Base-by-base conservation (phyloP, 1,140 invertebrate genomes). In the Drosophila burlai region DNA sequence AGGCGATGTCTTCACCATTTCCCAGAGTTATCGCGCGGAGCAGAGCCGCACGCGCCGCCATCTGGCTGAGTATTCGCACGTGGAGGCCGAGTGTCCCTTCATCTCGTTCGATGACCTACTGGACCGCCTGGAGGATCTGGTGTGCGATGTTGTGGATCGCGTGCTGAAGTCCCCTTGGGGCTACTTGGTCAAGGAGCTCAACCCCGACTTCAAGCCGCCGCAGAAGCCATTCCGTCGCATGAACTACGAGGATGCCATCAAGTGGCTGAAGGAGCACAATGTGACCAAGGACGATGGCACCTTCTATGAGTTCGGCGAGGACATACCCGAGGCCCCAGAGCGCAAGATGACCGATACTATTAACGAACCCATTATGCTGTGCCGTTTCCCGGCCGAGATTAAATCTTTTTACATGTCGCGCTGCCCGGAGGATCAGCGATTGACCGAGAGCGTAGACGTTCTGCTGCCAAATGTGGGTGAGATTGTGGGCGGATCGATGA, bases 401-500 rank as follows among this genome's bases (percentile, higher is more conserved):
- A 99, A 99, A 93, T 97, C 99, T 0, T 99, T 99, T 93, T 99
- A 99, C 94, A 99, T 99, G 99, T 95, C 95, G 42, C 95, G 96
- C 49, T 99, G 98, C 93, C 92, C 94, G 2, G 98, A 99, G 76
- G 97, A 99, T 93, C 84, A 83, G 13, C 93, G 95, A 11, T 94
- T 99, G 1, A 99, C 99, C 0, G 99, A 99, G 93, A 99, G 98
- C 34, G 99, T 99, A 21, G 99, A 99, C 94, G 95, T 99, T 11
- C 93, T 99, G 49, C 95, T 99, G 94, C 99, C 99, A 1, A 97
- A 97, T 92, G 99, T 99, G 24, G 99, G 99, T 2, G 99, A 99
- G 94, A 99, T 99, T 89, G 96, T 99, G 52, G 99, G 99, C n/a
- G 99, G 99, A 0, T 99, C 99, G 1, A 99, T 99, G 99, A 99